phyloP scores from a whole-genome alignment of 1,140 invertebrate genomes.

The Charaxes varanes region DNA sequence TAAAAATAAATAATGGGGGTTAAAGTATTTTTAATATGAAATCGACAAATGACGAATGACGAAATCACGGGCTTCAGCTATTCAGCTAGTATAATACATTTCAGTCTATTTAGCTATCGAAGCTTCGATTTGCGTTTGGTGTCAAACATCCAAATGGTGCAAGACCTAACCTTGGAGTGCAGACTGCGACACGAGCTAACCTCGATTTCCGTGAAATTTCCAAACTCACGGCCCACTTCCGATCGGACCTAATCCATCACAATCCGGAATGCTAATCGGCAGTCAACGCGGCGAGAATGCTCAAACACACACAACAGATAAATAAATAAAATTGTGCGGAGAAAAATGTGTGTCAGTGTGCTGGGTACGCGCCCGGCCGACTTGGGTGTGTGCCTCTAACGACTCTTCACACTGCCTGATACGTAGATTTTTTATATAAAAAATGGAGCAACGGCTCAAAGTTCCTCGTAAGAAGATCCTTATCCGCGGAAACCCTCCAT shows the following conservation, averaged over 20 bases:
- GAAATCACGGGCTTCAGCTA: no score
- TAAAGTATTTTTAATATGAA: no score
- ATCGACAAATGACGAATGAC: no score
- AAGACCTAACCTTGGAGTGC: conserved; percentile 2
- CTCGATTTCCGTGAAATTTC: conserved; percentile 10
- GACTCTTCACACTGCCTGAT: conserved; percentile 12
- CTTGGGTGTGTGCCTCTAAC: conserved; percentile 8
- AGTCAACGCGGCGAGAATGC: conserved; percentile 39
- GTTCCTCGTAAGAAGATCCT: no score
- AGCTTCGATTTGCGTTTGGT: no score
- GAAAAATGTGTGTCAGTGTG: conserved; percentile 66
- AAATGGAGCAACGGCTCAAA: no score
- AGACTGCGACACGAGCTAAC: conserved; percentile 6
- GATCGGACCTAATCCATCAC: conserved; percentile 35
- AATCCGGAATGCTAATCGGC: conserved; percentile 46
- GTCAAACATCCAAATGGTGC: background rate
- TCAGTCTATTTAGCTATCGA: no score
- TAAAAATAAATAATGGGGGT: no score
- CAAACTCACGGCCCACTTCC: conserved; percentile 12
- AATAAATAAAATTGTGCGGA: conserved; percentile 55
- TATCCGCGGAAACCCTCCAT: no score
- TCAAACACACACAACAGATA: conserved; percentile 37
- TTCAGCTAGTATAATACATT: no score
- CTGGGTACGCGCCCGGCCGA: conserved; percentile 31
- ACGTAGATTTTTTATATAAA: no score